A percentile compares a stretch with the other conserved stretches of the same genome.
Evolutionary conservation across 2,888 invertebrate genomes (phyloP).

Genomic region (Ochropleura leucogaster): DNA sequence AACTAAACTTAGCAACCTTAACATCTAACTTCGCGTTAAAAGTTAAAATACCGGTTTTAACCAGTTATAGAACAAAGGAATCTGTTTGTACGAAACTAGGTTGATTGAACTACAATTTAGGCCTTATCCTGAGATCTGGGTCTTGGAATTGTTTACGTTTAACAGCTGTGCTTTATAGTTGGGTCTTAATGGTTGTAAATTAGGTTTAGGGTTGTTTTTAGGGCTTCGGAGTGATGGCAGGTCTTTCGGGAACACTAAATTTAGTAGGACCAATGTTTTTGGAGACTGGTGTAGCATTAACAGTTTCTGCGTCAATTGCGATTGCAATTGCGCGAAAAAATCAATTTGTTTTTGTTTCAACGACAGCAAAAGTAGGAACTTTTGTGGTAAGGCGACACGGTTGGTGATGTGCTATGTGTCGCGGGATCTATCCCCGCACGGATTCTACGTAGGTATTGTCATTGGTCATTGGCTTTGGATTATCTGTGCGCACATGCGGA

Average conservation of each 20-base stretch:
- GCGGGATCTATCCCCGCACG: too few species aligned
- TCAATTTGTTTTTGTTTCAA: too few species aligned
- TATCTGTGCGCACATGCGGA: too few species aligned
- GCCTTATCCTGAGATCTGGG: slow-evolving; percentile 74
- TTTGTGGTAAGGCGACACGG: too few species aligned
- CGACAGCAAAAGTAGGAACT: too few species aligned
- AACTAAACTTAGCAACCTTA: slow-evolving; percentile 57
- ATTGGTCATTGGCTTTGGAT: too few species aligned
- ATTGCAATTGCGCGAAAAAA: too few species aligned
- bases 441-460: too few species aligned
- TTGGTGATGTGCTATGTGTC: too few species aligned
- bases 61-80: slow-evolving; percentile 76
- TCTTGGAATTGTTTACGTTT: slow-evolving; percentile 67
- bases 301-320: too few species aligned
- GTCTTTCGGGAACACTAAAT: background rate
- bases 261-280: background rate
- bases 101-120: slow-evolving; percentile 79
- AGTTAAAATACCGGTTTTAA: slow-evolving; percentile 62
- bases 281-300: too few species aligned
- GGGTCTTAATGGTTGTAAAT: slow-evolving; percentile 51
- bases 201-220: slow-evolving; percentile 53
- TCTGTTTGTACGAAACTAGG: slow-evolving; percentile 73
- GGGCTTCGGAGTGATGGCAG: slow-evolving; percentile 31
- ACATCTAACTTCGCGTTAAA: slow-evolving; percentile 61
- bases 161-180: slow-evolving; percentile 67